Conservation (phyloP, 1,140 invertebrate species). For the Hestina assimilis region DNA sequence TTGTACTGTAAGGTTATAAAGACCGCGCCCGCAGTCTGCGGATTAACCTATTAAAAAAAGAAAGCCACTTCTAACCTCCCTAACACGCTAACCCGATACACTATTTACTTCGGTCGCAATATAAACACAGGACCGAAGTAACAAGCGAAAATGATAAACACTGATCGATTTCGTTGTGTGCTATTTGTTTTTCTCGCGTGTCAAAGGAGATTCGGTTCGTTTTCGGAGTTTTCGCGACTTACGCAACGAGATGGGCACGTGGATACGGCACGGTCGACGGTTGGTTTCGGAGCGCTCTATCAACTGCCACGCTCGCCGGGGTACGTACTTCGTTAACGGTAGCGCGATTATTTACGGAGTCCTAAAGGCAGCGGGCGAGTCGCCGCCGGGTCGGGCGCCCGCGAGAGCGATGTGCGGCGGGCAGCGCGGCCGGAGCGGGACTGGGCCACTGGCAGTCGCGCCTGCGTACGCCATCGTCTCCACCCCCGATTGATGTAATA, state of each 20-base stretch:
- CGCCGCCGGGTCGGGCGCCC: slow-evolving; percentile 61
- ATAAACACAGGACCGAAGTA: slow-evolving; percentile 24
- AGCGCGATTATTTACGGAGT: slow-evolving; percentile 32
- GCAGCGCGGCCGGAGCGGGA: slow-evolving; percentile 66
- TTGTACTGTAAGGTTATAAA: slow-evolving; percentile 56
- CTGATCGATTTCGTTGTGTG: slow-evolving; percentile 53
- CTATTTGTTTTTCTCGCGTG: slow-evolving; percentile 56
- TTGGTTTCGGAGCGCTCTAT: slow-evolving; percentile 13
- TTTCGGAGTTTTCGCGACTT: slow-evolving; percentile 55
- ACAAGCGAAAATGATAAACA: slow-evolving; percentile 48
- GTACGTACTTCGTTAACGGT: slow-evolving; percentile 16
- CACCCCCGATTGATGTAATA: slow-evolving; percentile 72
- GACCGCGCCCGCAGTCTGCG: slow-evolving; percentile 57
- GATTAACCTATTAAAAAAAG: slow-evolving; percentile 54
- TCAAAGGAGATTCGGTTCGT: slow-evolving; percentile 66
- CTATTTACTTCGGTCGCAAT: slow-evolving; percentile 39
- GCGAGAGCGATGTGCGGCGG: slow-evolving; percentile 59
- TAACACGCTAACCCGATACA: slow-evolving; percentile 32
- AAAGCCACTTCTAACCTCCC: slow-evolving; percentile 45
- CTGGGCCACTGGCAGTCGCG: slow-evolving; percentile 53
- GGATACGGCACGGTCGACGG: slow-evolving; percentile 32
- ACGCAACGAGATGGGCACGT: slow-evolving; percentile 63
- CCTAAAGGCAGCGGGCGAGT: slow-evolving; percentile 53
- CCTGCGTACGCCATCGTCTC: slow-evolving; percentile 45
- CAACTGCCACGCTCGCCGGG: slow-evolving; percentile 17